Conservation (phyloP, 1,140 invertebrate species). For the Laupala kohalensis region DNA sequence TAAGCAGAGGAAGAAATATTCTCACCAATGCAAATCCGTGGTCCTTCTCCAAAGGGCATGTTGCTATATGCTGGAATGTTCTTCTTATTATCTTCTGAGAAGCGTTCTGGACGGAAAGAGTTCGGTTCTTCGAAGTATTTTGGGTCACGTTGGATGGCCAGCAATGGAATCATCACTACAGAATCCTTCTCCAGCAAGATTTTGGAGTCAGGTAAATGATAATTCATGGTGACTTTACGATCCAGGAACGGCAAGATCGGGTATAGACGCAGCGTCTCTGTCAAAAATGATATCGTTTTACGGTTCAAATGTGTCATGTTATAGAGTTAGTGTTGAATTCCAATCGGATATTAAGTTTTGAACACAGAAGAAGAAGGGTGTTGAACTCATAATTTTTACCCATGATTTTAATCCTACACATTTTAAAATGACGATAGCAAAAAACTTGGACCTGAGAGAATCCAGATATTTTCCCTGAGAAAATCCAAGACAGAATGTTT, state of each 20-base stretch:
- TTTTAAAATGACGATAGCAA: too few species aligned
- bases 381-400: too few species aligned
- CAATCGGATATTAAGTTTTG: too few species aligned
- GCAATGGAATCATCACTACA: constrained; percentile 16
- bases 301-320: too few species aligned
- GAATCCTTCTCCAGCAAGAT: constrained; percentile 20
- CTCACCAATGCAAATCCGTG: neutral
- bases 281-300: too few species aligned
- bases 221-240: constrained; percentile 29
- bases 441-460: too few species aligned
- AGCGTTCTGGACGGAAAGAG: neutral
- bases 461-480: too few species aligned
- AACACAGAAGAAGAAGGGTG: too few species aligned
- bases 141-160: constrained; percentile 1
- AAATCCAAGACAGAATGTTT: too few species aligned
- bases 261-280: constrained; percentile 37
- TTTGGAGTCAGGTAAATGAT: constrained; percentile 18
- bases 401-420: too few species aligned
- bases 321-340: too few species aligned
- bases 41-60: neutral
- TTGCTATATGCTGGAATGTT: neutral
- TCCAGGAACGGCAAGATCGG: constrained; percentile 40
- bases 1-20: too few species aligned
- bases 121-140: neutral
- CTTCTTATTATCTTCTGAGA: neutral